Evolutionary conservation across 2,113 vertebrate genomes (phyloP).

Genomic region (Macaca nemestrina): DNA sequence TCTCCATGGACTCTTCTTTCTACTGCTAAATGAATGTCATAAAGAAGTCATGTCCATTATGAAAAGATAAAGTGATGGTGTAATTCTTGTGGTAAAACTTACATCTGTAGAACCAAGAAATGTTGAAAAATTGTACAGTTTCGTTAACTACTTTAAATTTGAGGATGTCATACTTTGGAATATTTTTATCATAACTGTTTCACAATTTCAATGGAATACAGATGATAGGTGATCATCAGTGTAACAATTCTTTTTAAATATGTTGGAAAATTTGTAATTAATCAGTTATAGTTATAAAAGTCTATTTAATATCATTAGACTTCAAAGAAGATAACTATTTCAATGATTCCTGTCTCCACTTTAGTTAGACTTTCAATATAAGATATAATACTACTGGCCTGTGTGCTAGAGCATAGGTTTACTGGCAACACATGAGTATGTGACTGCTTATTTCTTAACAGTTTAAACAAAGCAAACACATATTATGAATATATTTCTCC

Average conservation of each 20-base stretch:
- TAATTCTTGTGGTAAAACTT: conserved; percentile 14
- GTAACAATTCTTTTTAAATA: not conserved
- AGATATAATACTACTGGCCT: not conserved
- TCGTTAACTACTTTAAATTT: not conserved
- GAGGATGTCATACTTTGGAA: not conserved
- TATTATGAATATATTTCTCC: not conserved
- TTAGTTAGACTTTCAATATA: not conserved
- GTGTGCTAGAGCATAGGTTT: fast-evolving
- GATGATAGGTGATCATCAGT: not conserved
- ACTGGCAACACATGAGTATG: not conserved
- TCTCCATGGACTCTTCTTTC: not conserved
- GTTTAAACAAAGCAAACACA: not conserved
- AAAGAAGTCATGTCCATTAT: conserved; percentile 59
- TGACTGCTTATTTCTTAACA: not conserved
- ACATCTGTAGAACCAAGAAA: not conserved
- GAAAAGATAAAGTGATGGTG: conserved; percentile 37
- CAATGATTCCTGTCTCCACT: not conserved
- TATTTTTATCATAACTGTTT: not conserved
- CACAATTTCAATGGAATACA: not conserved
- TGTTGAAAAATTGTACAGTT: not conserved
- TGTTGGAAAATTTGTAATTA: not conserved
- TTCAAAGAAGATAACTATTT: not conserved
- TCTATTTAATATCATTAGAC: not conserved
- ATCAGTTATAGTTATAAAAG: not conserved
- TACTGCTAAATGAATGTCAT: conserved; percentile 62